phyloP scores from a whole-genome alignment of 2,888 invertebrate genomes.

The Rhodophaea formosa region DNA sequence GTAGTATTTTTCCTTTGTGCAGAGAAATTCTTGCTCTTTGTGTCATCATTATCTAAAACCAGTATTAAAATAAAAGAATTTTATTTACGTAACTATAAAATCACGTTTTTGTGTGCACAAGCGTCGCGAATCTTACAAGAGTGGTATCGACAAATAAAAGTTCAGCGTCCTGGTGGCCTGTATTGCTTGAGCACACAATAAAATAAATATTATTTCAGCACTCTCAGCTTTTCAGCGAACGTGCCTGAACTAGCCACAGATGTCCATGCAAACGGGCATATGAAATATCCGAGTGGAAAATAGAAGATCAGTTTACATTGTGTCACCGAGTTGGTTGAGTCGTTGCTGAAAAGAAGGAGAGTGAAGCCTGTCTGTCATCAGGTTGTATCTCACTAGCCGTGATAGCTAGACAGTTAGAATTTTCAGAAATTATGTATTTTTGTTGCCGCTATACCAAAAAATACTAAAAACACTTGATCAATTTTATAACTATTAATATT shows the following conservation, averaged over 20 bases:
- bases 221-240: constrained; percentile 26
- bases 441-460: too few species aligned
- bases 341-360: background rate
- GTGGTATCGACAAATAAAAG: background rate
- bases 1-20: too few species aligned
- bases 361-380: too few species aligned
- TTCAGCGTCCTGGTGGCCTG: background rate
- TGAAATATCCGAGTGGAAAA: constrained; percentile 37
- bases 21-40: too few species aligned
- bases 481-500: too few species aligned
- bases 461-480: too few species aligned
- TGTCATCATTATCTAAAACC: too few species aligned
- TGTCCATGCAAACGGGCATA: constrained; percentile 31
- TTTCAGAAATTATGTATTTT: too few species aligned
- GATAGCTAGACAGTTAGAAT: too few species aligned
- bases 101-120: background rate
- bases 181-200: background rate
- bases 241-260: constrained; percentile 32
- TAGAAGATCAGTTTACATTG: constrained; percentile 19
- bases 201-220: background rate
- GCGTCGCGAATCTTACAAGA: background rate
- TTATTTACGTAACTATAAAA: too few species aligned
- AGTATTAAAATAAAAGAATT: too few species aligned
- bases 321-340: background rate
- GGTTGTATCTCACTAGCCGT: too few species aligned